Evolutionary conservation across 2,797 vertebrate genomes (phyloP), one percentile per base, ranked within the genome.

Genomic region (Octomys mimax): DNA sequence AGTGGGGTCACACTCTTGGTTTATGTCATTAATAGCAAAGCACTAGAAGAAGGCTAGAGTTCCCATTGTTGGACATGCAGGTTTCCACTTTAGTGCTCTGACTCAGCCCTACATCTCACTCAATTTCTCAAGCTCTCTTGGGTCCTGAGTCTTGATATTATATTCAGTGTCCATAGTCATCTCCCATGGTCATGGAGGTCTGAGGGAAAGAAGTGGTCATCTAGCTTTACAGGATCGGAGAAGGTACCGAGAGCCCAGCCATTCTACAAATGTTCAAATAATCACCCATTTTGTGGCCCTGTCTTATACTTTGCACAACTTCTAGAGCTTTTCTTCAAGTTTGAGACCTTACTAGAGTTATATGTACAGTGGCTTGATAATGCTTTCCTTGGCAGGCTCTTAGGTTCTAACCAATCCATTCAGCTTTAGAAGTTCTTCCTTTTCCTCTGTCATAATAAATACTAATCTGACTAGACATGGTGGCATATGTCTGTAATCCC

Each of bases 391-490:
- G 42, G 42, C 59, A 46, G 46, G 49, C 64, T 75, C 57, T 90
- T 70, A 80, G n/a, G 28, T 64, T 87, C 46, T 64, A 83, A 28
- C 26, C 5, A 57, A 18, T 57, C 81, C 39, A 42, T 77, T 81
- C 19, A 62, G 71, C 36, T 94, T 78, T 26, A 71, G 26, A 82
- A 85, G 49, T 87, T 62, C 61, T 6, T 73, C 22, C 19, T 42
- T 62, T 70, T 82, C 62, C 49, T 92, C 71, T 79, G 42, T 80
- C 33, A 64, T 78, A 57, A 94, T 26, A 94, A 49, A 87, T 61
- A 79, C 19, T 87, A 33, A 91, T 78, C 12, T 73, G 59, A 85
- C 46, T 13, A 75, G 42, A 75, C 39, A 28, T 77, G 73, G 14
- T 31, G 46, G 26, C 14, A 18, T 6, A 77, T 14, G 24, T 13